Evolutionary conservation across 2,888 invertebrate species (phyloP).

Genomic region (Pachydiplax longipennis): DNA sequence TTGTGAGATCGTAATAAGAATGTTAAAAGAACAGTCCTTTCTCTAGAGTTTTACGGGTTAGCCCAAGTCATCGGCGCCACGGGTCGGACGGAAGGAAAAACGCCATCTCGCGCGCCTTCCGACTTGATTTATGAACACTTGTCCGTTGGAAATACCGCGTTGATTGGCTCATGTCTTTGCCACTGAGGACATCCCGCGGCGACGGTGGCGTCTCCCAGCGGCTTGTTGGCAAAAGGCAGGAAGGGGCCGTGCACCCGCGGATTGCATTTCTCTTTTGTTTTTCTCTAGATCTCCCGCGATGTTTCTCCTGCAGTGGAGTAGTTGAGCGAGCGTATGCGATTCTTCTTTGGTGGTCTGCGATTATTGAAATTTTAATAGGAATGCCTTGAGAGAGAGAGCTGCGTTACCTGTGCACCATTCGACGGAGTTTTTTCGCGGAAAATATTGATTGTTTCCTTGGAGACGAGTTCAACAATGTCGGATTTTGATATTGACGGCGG

Average conservation of each 20-base stretch:
- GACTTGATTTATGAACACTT: constrained; percentile 34
- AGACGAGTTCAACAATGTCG: too few relatives aligned
- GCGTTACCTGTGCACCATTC: too few relatives aligned
- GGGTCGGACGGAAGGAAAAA: not conserved
- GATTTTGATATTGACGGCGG: too few relatives aligned
- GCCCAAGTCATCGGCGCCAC: not conserved
- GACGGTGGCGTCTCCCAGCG: not conserved
- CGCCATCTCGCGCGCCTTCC: not conserved
- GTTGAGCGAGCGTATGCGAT: not conserved
- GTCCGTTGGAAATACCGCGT: constrained; percentile 25
- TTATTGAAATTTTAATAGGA: not conserved
- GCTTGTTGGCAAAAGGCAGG: not conserved
- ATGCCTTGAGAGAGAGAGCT: not conserved
- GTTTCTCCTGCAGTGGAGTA: not conserved
- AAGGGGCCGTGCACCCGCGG: too few relatives aligned
- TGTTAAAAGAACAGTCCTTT: too few relatives aligned
- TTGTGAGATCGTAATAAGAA: too few relatives aligned
- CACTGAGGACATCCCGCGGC: constrained; percentile 20
- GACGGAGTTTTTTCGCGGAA: too few relatives aligned
- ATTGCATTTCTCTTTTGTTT: not conserved
- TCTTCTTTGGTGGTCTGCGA: not conserved
- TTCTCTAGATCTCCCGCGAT: not conserved
- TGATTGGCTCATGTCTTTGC: constrained; percentile 29
- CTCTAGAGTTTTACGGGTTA: too few relatives aligned
- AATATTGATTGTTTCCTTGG: too few relatives aligned